These are phyloP conservation scores for Cosmopolites sordidus DNA, from an alignment of 2,888 invertebrate genomes.

Conservation along the genomic window DNA sequence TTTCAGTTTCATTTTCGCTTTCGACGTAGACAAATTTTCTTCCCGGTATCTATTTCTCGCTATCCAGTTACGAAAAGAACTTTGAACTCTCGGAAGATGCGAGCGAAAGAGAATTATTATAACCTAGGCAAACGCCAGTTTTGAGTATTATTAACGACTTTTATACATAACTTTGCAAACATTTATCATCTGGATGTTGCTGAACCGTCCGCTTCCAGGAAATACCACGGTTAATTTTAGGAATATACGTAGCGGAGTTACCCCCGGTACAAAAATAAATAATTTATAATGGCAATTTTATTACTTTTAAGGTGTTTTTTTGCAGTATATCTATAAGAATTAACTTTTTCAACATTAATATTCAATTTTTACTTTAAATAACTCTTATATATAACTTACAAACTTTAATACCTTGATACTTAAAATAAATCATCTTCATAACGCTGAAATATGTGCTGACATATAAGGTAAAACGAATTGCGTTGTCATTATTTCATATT, in stretches of 20 bases:
- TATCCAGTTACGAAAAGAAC: slow-evolving; percentile 39
- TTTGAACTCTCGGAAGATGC: slow-evolving; percentile 46
- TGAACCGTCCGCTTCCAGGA: slow-evolving; percentile 25
- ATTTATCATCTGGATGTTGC: slow-evolving; percentile 44
- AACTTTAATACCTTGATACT: too few species aligned
- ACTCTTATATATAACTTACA: too few species aligned
- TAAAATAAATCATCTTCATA: too few species aligned
- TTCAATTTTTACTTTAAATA: not conserved
- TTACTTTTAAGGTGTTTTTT: slow-evolving; percentile 10
- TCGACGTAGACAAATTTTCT: slow-evolving; percentile 42
- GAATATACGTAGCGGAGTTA: slow-evolving; percentile 20
- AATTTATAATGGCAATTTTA: slow-evolving; percentile 22
- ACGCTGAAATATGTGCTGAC: too few species aligned
- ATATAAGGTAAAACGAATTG: too few species aligned
- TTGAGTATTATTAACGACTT: slow-evolving; percentile 51
- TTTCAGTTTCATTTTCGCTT: slow-evolving; percentile 22
- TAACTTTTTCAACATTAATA: slow-evolving; percentile 4
- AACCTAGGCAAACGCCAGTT: slow-evolving; percentile 46
- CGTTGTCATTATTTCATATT: too few species aligned
- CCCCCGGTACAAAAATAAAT: slow-evolving; percentile 25
- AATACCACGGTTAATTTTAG: slow-evolving; percentile 26
- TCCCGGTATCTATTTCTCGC: slow-evolving; percentile 44
- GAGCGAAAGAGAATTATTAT: slow-evolving; percentile 44
- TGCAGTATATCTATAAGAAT: slow-evolving; percentile 12
- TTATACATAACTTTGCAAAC: slow-evolving; percentile 48